Percentiles rank a stretch among this genome's conserved stretches.
These are phyloP conservation scores for Cygnus atratus DNA, from an alignment of 2,113 vertebrate genomes.

Conservation along the genomic window DNA sequence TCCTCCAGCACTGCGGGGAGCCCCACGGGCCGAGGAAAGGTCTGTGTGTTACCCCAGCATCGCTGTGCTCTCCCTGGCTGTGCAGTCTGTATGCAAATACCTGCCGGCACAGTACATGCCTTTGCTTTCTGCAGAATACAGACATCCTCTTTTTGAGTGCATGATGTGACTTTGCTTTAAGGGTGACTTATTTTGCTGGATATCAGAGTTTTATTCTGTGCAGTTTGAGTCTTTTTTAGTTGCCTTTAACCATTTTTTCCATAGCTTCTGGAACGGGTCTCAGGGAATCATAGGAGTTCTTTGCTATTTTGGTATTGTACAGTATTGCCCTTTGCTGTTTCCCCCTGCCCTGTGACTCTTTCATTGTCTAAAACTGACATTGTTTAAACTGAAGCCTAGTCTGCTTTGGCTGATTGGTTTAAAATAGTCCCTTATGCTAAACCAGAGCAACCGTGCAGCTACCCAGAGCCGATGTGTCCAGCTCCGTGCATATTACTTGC, in stretches of 20 bases:
- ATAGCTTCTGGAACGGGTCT: neutral
- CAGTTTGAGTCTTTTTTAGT: neutral
- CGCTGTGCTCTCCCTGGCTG: neutral
- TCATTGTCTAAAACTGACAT: neutral
- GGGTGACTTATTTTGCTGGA: neutral
- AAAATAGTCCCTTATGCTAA: neutral
- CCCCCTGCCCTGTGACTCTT: neutral
- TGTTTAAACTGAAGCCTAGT: neutral
- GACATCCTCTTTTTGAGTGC: neutral
- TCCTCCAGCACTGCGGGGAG: neutral
- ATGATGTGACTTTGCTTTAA: neutral
- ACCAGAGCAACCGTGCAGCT: fast-evolving
- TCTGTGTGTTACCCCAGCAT: fast-evolving
- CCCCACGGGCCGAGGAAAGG: neutral
- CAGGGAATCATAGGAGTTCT: neutral
- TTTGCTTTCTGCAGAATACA: neutral
- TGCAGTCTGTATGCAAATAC: neutral
- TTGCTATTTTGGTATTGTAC: neutral
- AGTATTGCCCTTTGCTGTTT: neutral
- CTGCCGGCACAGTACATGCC: fast-evolving
- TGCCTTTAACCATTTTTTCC: neutral
- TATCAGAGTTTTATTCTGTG: neutral
- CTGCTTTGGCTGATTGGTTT: neutral
- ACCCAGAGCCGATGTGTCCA: neutral
- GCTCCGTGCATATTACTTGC: fast-evolving